Conservation (phyloP, 2,113 vertebrate species). For the Elgaria multicarinata region DNA sequence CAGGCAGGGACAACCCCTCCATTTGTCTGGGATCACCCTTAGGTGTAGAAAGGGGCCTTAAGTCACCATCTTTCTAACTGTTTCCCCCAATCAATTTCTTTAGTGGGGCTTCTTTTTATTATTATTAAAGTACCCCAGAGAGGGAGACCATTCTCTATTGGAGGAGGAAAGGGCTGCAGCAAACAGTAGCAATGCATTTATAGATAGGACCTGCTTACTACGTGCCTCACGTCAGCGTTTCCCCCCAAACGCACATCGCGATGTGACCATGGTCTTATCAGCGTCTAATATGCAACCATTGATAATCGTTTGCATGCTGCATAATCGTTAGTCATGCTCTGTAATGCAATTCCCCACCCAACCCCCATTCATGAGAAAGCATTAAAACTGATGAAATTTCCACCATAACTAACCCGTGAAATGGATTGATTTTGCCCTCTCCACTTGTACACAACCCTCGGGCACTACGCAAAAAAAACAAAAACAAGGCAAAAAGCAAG, state of each 20-base stretch:
- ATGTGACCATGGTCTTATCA: neutral
- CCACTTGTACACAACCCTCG: slow-evolving; percentile 20
- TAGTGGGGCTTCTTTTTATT: neutral
- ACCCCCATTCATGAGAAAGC: neutral
- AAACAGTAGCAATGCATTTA: neutral
- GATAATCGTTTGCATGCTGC: slow-evolving; percentile 7
- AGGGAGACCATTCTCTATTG: neutral
- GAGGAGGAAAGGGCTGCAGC: neutral
- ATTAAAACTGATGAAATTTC: slow-evolving; percentile 30
- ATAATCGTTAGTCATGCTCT: slow-evolving; percentile 33
- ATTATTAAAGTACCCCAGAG: too few species aligned
- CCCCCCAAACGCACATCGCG: neutral
- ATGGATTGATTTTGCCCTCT: slow-evolving; percentile 45
- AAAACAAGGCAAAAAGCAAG: neutral
- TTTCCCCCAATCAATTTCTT: neutral
- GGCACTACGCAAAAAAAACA: neutral
- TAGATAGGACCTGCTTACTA: neutral
- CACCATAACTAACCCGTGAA: slow-evolving; percentile 45
- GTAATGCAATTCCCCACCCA: slow-evolving; percentile 48
- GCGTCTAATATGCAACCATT: slow-evolving; percentile 33
- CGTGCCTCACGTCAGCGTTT: neutral
- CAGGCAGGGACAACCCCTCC: too few species aligned
- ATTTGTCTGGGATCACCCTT: too few species aligned
- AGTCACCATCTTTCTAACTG: neutral
- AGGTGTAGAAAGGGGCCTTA: too few species aligned